These are phyloP conservation scores for Charanyca ferruginea DNA, from an alignment of 2,888 invertebrate species.

Conservation along the genomic window DNA sequence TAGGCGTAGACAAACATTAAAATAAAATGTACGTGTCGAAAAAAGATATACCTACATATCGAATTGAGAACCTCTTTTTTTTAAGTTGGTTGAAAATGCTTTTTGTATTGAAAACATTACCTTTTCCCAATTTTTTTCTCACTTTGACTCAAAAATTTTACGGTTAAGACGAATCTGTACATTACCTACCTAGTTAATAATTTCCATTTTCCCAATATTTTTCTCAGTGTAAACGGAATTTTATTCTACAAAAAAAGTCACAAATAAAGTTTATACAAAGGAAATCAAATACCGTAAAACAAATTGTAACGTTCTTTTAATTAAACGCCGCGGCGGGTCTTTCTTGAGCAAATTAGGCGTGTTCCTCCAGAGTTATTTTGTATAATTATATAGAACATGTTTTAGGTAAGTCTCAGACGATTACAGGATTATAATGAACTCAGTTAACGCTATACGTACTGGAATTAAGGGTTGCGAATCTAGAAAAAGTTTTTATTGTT, in stretches of 20 bases:
- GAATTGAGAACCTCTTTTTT: no score
- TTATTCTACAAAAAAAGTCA: background rate
- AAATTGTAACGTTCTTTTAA: conserved; percentile 13
- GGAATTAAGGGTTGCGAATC: no score
- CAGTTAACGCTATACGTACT: background rate
- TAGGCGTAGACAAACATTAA: no score
- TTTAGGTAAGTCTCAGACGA: conserved; percentile 7
- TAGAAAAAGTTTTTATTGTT: no score
- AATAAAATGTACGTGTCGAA: no score
- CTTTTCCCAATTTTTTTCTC: no score
- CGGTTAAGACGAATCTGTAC: background rate
- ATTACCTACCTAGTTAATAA: background rate
- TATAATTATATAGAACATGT: conserved; percentile 10
- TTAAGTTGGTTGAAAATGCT: no score
- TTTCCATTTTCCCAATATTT: background rate
- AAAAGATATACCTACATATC: no score
- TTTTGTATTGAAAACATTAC: no score
- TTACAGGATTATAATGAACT: background rate
- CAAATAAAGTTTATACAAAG: conserved; percentile 27
- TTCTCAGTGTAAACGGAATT: background rate
- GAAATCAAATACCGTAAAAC: conserved; percentile 19
- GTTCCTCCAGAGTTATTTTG: conserved; percentile 7
- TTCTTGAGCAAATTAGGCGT: conserved; percentile 28
- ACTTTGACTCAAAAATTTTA: no score
- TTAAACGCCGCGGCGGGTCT: conserved; percentile 24